Conservation (phyloP, 2,888 invertebrate species). For the Mesorhabditis spiculigera region DNA sequence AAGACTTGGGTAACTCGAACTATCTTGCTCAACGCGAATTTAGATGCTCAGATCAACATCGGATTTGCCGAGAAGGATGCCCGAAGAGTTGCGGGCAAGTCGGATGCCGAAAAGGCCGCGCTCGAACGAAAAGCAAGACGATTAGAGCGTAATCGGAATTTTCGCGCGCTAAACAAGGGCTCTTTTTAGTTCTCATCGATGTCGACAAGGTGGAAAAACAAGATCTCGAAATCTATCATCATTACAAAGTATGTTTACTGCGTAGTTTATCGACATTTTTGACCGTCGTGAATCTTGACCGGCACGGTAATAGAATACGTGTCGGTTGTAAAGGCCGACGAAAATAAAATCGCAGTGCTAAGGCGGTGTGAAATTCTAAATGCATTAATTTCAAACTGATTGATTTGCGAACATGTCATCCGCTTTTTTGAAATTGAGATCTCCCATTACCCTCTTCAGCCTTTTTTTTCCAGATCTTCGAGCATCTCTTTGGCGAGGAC, state of each 20-base stretch:
- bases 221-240: slow-evolving; percentile 33
- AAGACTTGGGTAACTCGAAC: slow-evolving; percentile 17
- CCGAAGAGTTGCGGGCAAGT: slow-evolving; percentile 14
- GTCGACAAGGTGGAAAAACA: slow-evolving; percentile 17
- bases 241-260: slow-evolving; percentile 21
- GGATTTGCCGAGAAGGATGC: slow-evolving; percentile 33
- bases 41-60: slow-evolving; percentile 39
- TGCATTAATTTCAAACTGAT: neutral
- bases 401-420: neutral
- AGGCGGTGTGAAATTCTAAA: neutral
- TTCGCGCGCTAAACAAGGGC: too few species aligned
- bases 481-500: slow-evolving; percentile 30
- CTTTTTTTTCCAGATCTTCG: slow-evolving; percentile 25
- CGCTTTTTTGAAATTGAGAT: neutral
- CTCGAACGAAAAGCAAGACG: slow-evolving; percentile 33
- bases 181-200: slow-evolving; percentile 43
- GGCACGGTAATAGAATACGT: neutral
- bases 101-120: slow-evolving; percentile 22
- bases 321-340: slow-evolving; percentile 6
- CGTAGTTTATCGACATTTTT: neutral
- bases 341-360: neutral
- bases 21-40: slow-evolving; percentile 8
- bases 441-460: neutral
- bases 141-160: slow-evolving; percentile 33
- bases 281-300: slow-evolving; percentile 6